A percentile compares a stretch with the other conserved stretches of the same genome.
These are phyloP conservation scores for Triplophysa dalaica DNA, from an alignment of 2,113 vertebrate genomes.

Conservation along the genomic window DNA sequence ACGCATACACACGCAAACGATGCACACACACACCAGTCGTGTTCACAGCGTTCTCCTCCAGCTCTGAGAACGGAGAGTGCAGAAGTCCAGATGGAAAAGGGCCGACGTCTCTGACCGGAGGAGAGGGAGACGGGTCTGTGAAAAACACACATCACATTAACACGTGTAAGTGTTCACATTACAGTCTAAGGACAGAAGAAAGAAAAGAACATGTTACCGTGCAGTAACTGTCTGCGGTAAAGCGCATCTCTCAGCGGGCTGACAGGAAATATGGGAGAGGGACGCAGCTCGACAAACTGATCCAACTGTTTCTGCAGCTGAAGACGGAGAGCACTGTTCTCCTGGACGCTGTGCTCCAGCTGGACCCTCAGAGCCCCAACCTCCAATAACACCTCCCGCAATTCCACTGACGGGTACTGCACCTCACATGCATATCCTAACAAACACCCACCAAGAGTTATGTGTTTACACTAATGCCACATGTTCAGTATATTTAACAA, in stretches of 20 bases:
- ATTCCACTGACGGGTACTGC: slow-evolving; percentile 65
- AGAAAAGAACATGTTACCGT: slow-evolving; percentile 64
- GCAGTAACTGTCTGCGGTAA: slow-evolving; percentile 70
- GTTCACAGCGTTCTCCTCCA: slow-evolving; percentile 71
- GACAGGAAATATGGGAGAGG: slow-evolving; percentile 67
- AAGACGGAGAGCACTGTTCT: slow-evolving; percentile 76
- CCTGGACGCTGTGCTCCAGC: slow-evolving; percentile 80
- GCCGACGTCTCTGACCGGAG: slow-evolving; percentile 87
- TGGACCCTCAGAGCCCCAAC: slow-evolving; percentile 77
- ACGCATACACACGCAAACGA: slow-evolving; percentile 18
- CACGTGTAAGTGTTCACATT: background rate
- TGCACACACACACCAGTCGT: slow-evolving; percentile 69
- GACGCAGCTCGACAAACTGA: slow-evolving; percentile 56
- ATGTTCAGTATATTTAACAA: too few relatives aligned
- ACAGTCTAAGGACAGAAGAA: background rate
- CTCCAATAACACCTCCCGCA: slow-evolving; percentile 77
- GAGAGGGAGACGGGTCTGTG: slow-evolving; percentile 83
- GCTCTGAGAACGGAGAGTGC: slow-evolving; percentile 59
- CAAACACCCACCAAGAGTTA: slow-evolving; percentile 50
- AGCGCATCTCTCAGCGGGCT: slow-evolving; percentile 67
- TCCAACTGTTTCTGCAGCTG: slow-evolving; percentile 81
- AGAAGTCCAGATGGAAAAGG: slow-evolving; percentile 74
- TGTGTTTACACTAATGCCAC: too few relatives aligned
- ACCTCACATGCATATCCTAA: slow-evolving; percentile 65
- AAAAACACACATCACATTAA: slow-evolving; percentile 53